Base-by-base conservation (phyloP, 1,140 invertebrate genomes). In the Lepidurus packardi region DNA sequence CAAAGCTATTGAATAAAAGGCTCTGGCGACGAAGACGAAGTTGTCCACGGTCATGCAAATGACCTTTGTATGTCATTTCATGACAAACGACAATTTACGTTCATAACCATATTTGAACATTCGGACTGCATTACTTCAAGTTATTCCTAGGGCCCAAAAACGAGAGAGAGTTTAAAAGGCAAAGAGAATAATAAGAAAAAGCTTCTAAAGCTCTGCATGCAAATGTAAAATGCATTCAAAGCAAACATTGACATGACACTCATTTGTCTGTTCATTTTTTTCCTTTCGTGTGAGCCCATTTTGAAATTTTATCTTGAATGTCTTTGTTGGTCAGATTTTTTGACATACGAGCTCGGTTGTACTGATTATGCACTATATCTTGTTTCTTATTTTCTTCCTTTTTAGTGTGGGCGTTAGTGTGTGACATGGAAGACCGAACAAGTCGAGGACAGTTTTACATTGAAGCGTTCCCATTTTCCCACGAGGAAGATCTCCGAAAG, bases 241-340 rank as follows among this genome's bases (percentile, higher is more conserved):
- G 53, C 53, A 65, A 65, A 65, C 53, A 65, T 21, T 65, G 53
- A 65, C 53, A 65, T 65, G 53, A 16, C 53, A 65, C 53, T 65
- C 53, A 65, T 65, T 65, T 65, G 53, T 65, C 53, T 65, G 16
- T 65, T 21, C 21, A 65, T 65, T 65, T 65, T 11, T 65, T 65
- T 11, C 0, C 16, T 47, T 47, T 47, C 16, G 16, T 10, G 45
- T 10, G 53, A 16, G 53, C 53, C 53, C 53, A 65, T 65, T 65
- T 65, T 13, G 7, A 21, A n/a, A 21, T 65, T 13, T 65, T 65
- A 65, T 65, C 53, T 21, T 65, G 53, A 65, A 65, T 65, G 53
- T 65, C 53, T 65, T 65, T 65, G 53, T 65, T 65, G 53, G 53
- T 21, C 53, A 65, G 1, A 65, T 65, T 65, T 65, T 65, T 65